Percentiles rank a stretch among this genome's conserved stretches.
These are phyloP conservation scores for Danaus plexippus DNA, from an alignment of 1,140 invertebrate genomes.

Conservation along the genomic window DNA sequence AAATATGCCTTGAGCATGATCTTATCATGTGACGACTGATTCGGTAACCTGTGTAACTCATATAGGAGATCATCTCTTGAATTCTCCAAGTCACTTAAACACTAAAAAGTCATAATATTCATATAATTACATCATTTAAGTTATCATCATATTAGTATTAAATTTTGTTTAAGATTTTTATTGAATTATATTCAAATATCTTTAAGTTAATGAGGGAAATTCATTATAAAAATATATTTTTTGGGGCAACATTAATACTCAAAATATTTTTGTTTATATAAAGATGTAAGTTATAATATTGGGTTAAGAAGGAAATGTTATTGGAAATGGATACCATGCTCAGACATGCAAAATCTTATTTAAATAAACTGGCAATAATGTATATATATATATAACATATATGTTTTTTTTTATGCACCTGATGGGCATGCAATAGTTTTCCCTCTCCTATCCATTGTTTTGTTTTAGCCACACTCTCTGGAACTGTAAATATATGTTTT, in stretches of 20 bases:
- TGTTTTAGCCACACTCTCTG: slow-evolving; percentile 95
- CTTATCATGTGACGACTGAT: slow-evolving; percentile 91
- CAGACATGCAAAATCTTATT: too few species aligned
- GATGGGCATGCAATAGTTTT: slow-evolving; percentile 94
- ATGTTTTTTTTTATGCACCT: slow-evolving; percentile 67
- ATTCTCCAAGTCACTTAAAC: slow-evolving; percentile 95
- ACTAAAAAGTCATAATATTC: slow-evolving; percentile 62
- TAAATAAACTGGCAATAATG: too few species aligned
- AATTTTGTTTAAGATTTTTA: not conserved
- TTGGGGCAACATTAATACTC: too few species aligned
- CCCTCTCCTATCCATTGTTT: slow-evolving; percentile 95
- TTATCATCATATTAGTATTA: too few species aligned
- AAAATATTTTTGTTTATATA: too few species aligned
- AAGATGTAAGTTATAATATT: too few species aligned
- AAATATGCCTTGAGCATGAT: slow-evolving; percentile 96
- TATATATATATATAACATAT: too few species aligned
- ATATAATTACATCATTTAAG: slow-evolving; percentile 1
- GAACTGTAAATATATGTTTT: slow-evolving; percentile 98
- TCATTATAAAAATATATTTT: too few species aligned
- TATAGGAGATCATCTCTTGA: slow-evolving; percentile 95
- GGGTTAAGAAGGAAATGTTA: too few species aligned
- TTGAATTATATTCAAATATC: not conserved
- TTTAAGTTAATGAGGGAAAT: too few species aligned
- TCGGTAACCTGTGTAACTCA: slow-evolving; percentile 94
- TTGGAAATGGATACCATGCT: too few species aligned